phyloP scores from a whole-genome alignment of 2,888 invertebrate genomes.

The Synanthedon formicaeformis region DNA sequence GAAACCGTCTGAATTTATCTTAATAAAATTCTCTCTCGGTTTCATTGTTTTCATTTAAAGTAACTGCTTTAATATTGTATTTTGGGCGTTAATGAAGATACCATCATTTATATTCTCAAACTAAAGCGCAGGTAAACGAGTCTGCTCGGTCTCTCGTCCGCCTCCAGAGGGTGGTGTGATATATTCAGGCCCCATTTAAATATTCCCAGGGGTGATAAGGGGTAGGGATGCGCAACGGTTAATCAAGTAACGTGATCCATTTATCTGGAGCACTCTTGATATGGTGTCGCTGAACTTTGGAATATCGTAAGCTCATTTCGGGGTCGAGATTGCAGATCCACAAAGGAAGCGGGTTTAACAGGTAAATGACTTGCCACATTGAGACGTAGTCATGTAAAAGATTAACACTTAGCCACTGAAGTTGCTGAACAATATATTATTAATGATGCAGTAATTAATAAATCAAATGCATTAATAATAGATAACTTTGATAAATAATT shows the following conservation, averaged over 20 bases:
- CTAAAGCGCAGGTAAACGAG: slow-evolving; percentile 54
- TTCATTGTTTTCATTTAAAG: slow-evolving; percentile 13
- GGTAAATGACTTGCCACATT: slow-evolving; percentile 14
- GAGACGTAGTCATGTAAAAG: slow-evolving; percentile 3
- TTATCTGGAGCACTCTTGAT: slow-evolving; percentile 67
- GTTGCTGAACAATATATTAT: too few species aligned
- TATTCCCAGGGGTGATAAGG: slow-evolving; percentile 67
- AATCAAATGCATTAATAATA: too few species aligned
- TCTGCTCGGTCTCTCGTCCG: slow-evolving; percentile 41
- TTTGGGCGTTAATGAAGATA: slow-evolving; percentile 46
- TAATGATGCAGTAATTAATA: too few species aligned
- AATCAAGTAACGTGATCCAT: slow-evolving; percentile 71
- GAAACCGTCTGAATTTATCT: neutral
- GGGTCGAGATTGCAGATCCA: slow-evolving; percentile 32
- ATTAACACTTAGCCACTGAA: slow-evolving; percentile 1
- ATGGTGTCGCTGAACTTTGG: slow-evolving; percentile 57
- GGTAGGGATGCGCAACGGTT: slow-evolving; percentile 64
- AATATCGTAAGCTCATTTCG: slow-evolving; percentile 55
- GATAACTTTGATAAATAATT: too few species aligned
- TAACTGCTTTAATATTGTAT: slow-evolving; percentile 23
- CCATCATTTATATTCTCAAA: slow-evolving; percentile 49
- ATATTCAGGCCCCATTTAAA: slow-evolving; percentile 67
- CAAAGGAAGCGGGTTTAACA: slow-evolving; percentile 18
- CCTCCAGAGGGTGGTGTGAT: slow-evolving; percentile 59
- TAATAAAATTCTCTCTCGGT: slow-evolving; percentile 5